These are phyloP conservation scores for Neotragus pygmaeus DNA, from an alignment of 2,113 vertebrate species.

Conservation along the genomic window DNA sequence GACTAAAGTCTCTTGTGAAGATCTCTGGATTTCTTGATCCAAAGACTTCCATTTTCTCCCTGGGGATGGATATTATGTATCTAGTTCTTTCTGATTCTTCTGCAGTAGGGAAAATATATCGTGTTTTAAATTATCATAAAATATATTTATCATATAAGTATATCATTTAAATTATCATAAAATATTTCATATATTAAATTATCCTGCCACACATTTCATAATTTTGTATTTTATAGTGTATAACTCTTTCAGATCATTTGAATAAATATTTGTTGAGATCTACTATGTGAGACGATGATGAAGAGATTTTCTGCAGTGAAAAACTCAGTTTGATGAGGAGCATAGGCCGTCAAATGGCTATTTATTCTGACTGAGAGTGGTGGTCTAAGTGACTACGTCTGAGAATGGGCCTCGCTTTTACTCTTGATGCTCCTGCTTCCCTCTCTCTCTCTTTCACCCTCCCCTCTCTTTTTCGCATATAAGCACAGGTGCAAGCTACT, in stretches of 20 bases:
- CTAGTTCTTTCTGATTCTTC: background rate
- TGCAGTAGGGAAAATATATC: background rate
- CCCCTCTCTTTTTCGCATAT: background rate
- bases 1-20: background rate
- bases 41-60: background rate
- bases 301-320: background rate
- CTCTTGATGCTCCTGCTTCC: background rate
- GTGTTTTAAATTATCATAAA: background rate
- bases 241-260: background rate
- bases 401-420: background rate
- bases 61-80: background rate
- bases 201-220: background rate
- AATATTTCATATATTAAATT: background rate
- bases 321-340: background rate
- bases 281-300: background rate
- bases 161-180: background rate
- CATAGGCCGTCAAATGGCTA: background rate
- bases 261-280: background rate
- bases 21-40: background rate
- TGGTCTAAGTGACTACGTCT: background rate
- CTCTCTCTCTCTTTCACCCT: fast-evolving
- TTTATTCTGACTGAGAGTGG: background rate
- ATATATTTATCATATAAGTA: background rate
- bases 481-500: conserved; percentile 11
- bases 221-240: background rate